Conservation (phyloP, 1,140 invertebrate species). For the Tribolium madens region DNA sequence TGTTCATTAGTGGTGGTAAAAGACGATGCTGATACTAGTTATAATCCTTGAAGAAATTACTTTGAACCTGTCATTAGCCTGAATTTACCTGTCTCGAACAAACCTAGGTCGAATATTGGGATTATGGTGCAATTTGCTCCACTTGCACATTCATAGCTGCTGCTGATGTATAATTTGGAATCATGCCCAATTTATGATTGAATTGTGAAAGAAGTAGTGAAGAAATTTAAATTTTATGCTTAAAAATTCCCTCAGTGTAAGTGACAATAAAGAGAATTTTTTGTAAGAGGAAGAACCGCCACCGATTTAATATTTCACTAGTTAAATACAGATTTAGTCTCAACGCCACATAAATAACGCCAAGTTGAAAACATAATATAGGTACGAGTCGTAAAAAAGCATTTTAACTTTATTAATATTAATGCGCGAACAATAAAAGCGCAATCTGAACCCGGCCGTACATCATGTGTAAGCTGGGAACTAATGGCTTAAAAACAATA, state of each 20-base stretch:
- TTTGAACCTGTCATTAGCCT: slow-evolving; percentile 21
- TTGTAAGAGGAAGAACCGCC: slow-evolving; percentile 13
- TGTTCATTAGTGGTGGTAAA: slow-evolving; percentile 24
- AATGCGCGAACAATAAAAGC: slow-evolving; percentile 48
- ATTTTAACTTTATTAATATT: slow-evolving; percentile 52
- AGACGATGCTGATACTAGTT: slow-evolving; percentile 22
- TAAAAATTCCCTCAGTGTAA: slow-evolving; percentile 4
- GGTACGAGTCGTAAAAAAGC: slow-evolving; percentile 49
- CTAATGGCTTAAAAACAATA: slow-evolving; percentile 46
- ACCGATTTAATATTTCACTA: slow-evolving; percentile 36
- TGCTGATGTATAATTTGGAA: neutral
- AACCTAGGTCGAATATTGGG: neutral
- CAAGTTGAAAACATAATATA: slow-evolving; percentile 50
- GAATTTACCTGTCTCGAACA: slow-evolving; percentile 8
- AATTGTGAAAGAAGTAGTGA: neutral
- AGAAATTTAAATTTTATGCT: neutral
- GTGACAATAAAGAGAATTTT: slow-evolving; percentile 28
- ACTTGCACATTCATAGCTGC: neutral
- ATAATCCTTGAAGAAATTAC: slow-evolving; percentile 25
- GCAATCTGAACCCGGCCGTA: slow-evolving; percentile 39
- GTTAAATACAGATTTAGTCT: slow-evolving; percentile 39
- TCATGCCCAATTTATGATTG: neutral
- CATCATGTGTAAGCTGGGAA: slow-evolving; percentile 15
- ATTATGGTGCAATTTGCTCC: neutral
- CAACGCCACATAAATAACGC: slow-evolving; percentile 45